Evolutionary conservation across 2,888 invertebrate species (phyloP).

Genomic region (Agrochola circellaris): DNA sequence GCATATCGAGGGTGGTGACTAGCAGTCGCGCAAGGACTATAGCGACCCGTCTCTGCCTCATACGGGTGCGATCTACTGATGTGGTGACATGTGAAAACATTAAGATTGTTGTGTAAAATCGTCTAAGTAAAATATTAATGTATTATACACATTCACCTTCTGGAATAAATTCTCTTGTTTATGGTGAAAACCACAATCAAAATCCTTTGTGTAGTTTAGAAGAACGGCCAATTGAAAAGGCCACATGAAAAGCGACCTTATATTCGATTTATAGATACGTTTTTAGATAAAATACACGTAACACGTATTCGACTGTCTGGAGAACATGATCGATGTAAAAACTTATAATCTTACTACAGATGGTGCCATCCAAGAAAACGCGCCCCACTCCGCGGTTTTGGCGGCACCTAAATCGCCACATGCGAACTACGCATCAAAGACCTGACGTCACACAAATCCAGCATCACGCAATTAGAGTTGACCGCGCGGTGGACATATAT

Average conservation of each 20-base stretch:
- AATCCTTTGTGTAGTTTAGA: neutral
- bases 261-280: neutral
- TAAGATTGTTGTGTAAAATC: neutral
- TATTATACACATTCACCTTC: neutral
- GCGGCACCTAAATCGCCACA: too few species aligned
- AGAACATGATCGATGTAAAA: neutral
- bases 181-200: neutral
- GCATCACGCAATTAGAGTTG: too few species aligned
- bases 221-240: neutral
- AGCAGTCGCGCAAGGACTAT: too few species aligned
- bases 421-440: too few species aligned
- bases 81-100: neutral
- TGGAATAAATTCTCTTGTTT: neutral
- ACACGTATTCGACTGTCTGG: neutral
- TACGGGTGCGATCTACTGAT: neutral
- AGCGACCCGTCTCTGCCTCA: neutral
- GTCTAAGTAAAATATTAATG: neutral
- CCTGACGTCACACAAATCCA: too few species aligned
- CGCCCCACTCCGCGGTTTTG: too few species aligned
- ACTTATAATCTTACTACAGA: neutral
- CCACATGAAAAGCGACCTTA: neutral
- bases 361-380: too few species aligned
- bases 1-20: too few species aligned
- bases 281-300: neutral
- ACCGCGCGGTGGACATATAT: too few species aligned